Evolutionary conservation across 2,797 vertebrate genomes (phyloP), one percentile per base, ranked within the genome.

Genomic region (Channallabes apus): DNA sequence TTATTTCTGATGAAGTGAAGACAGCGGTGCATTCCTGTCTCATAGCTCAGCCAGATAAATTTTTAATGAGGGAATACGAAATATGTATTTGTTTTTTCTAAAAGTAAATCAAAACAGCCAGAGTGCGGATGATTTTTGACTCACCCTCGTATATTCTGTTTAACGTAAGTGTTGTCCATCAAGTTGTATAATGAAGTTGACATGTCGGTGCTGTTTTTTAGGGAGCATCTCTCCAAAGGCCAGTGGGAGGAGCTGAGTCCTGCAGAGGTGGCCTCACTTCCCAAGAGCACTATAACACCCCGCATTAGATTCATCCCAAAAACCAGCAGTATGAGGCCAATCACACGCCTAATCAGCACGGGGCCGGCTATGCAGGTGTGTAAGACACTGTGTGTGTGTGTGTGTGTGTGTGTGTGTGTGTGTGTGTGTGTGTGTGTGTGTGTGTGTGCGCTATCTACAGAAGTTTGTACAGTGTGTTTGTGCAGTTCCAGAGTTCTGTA

Each of bases 231-330:
- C 32, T 90, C 91, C 46, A 95, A 96, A 88, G 95, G 96, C 3
- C 95, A 91, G 78, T 94, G 98, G 85, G 93, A 90, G 67, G 93
- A 94, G 77, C 82, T 99, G 84, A 95, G 93, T 1, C 87, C 90
- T 0, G 88, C 93, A 3, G 94, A 97, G 81, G 88, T 96, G 35
- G 86, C 91, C 12, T 87, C 84, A 15, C 87, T 94, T 11, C 92
- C 73, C 12, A 91, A 86, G 1, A 3, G 87, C 81, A 92, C 93
- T 0, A 54, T 96, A 62, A 89, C 89, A 0, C 96, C 96, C 59
- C 95, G 90, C 22, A 95, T 99, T n/a, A 96, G 98, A 20, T 99
- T 99, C 90, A 95, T 99, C 89, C 98, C 98, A 56, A 99, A 99
- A 93, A 82, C 32, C 0, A 91, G 93, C 0, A 95, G 96, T 20